Evolutionary conservation across 2,797 vertebrate species (phyloP).

Genomic region (Hemitrygon akajei): DNA sequence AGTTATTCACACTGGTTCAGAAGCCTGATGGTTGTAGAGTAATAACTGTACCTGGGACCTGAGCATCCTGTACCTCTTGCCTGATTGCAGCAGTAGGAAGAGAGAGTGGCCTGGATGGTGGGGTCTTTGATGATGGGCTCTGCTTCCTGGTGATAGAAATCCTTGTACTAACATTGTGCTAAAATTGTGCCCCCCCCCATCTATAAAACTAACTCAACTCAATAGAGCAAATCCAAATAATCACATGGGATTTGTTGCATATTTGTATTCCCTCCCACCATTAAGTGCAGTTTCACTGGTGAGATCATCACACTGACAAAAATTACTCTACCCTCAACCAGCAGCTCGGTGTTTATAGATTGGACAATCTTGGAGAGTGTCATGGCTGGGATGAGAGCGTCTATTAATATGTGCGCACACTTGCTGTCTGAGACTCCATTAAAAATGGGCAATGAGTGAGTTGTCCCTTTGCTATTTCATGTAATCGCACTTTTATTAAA

Average conservation of each 20-base stretch:
- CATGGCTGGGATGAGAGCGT: background rate
- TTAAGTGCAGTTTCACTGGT: background rate
- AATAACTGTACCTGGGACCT: no score
- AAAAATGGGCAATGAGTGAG: background rate
- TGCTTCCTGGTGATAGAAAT: no score
- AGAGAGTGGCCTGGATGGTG: no score
- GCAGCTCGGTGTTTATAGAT: background rate
- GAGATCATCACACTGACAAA: no score
- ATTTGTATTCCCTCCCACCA: background rate
- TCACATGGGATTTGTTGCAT: background rate
- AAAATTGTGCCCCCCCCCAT: background rate
- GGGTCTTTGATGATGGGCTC: no score
- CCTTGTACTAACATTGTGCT: background rate
- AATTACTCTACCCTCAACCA: no score
- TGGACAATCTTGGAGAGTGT: background rate
- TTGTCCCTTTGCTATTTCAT: background rate
- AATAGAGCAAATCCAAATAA: background rate
- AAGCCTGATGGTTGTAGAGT: no score
- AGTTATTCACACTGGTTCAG: no score
- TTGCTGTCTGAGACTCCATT: background rate
- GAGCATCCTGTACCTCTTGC: no score
- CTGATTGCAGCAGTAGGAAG: no score
- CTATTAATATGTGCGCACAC: background rate
- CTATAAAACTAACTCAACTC: background rate
- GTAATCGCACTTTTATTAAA: slow-evolving; percentile 7